phyloP scores from a whole-genome alignment of 1,140 invertebrate species.

The Samia ricini region DNA sequence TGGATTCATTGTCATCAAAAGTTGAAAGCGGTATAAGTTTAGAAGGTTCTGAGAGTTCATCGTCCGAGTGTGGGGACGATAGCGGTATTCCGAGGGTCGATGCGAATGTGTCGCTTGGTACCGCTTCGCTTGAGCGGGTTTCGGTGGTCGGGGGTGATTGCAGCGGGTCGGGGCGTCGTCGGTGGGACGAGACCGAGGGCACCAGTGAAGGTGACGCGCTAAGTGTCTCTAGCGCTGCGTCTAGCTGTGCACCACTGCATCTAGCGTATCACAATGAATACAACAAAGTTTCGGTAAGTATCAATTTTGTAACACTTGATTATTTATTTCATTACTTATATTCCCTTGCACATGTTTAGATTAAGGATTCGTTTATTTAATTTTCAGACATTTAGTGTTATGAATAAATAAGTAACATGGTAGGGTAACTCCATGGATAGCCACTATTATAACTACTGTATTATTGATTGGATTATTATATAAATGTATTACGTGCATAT shows the following conservation, averaged over 20 bases:
- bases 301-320: not conserved
- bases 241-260: slow-evolving; percentile 63
- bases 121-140: slow-evolving; percentile 72
- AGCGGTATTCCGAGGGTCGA: slow-evolving; percentile 58
- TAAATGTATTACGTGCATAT: too few relatives aligned
- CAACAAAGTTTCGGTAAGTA: slow-evolving; percentile 71
- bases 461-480: too few relatives aligned
- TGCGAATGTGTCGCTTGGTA: slow-evolving; percentile 58
- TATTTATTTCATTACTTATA: not conserved
- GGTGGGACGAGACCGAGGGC: slow-evolving; percentile 67
- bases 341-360: not conserved
- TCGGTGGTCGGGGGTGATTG: slow-evolving; percentile 62
- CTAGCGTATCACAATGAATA: slow-evolving; percentile 61
- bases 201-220: slow-evolving; percentile 65
- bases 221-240: slow-evolving; percentile 65
- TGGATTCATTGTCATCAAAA: slow-evolving; percentile 42
- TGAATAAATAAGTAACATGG: too few relatives aligned
- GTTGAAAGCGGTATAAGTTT: slow-evolving; percentile 61
- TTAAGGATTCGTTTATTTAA: not conserved
- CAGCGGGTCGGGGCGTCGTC: slow-evolving; percentile 70
- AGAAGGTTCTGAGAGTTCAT: slow-evolving; percentile 51
- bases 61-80: slow-evolving; percentile 51
- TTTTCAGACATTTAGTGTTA: not conserved
- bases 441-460: too few relatives aligned
- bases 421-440: too few relatives aligned